These are phyloP conservation scores for Aphodius sticticus DNA, from an alignment of 2,888 invertebrate genomes.

Conservation along the genomic window DNA sequence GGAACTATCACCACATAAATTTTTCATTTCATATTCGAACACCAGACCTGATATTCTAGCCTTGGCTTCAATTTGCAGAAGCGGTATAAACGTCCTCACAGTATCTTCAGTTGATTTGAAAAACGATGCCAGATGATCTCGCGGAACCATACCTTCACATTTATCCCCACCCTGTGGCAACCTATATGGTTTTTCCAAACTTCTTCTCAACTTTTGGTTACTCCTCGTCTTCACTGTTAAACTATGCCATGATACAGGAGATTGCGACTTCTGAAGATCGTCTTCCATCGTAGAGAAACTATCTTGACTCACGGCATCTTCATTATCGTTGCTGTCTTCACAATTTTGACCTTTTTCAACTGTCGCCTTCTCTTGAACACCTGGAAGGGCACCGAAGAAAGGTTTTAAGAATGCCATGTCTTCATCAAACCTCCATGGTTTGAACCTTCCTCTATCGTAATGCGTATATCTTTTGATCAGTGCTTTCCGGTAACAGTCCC, in stretches of 20 bases:
- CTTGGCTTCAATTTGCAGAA: background rate
- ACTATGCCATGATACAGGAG: background rate
- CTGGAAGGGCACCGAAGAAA: background rate
- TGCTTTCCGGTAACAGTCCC: background rate
- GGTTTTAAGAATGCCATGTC: background rate
- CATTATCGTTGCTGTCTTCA: background rate
- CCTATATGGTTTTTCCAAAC: background rate
- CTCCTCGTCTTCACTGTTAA: background rate
- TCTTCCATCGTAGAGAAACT: background rate
- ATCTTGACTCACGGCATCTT: background rate
- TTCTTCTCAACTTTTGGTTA: background rate
- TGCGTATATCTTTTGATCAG: background rate
- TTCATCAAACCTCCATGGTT: background rate
- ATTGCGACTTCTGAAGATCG: background rate
- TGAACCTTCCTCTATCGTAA: background rate
- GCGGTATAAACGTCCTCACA: background rate
- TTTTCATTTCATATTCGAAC: background rate
- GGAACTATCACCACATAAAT: background rate
- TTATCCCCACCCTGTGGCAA: background rate
- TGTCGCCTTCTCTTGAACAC: background rate
- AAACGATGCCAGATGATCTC: background rate
- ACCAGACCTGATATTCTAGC: background rate
- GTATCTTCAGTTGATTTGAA: background rate
- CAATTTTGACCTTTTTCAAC: background rate
- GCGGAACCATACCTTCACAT: background rate